These are phyloP conservation scores for Hexactinellida sp. DNA, from an alignment of 37 sponge, comb jelly and placozoan genomes.

Conservation along the genomic window DNA sequence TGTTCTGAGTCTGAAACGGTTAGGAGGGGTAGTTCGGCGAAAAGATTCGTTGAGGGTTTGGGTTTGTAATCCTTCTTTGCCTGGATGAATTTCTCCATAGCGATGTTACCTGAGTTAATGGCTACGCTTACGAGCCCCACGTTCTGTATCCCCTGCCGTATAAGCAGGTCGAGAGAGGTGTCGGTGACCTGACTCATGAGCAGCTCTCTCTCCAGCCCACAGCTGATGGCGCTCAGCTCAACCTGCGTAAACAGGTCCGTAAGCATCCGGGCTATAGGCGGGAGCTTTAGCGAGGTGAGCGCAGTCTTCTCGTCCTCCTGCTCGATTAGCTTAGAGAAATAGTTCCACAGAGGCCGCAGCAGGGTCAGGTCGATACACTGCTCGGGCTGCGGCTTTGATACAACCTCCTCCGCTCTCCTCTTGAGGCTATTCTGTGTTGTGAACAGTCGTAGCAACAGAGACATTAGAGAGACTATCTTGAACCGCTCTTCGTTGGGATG, in stretches of 20 bases:
- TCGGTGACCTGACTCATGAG: background rate
- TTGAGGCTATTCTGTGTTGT: background rate
- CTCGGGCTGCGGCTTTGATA: background rate
- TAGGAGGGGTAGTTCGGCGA: background rate
- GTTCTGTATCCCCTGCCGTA: background rate
- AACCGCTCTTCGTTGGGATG: constrained; percentile 1
- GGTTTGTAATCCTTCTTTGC: background rate
- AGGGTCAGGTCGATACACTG: background rate
- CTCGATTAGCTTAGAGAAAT: background rate
- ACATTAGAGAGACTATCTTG: background rate
- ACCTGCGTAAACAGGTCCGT: constrained; percentile 9
- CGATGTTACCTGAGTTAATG: background rate
- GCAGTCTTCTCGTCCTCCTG: background rate
- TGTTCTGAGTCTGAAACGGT: background rate
- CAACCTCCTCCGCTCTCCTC: background rate
- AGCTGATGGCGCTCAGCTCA: background rate
- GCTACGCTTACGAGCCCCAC: background rate
- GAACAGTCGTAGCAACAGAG: background rate
- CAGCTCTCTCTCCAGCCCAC: background rate
- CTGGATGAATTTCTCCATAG: background rate
- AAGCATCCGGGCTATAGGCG: background rate
- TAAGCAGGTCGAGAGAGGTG: background rate
- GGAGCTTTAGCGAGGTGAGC: background rate
- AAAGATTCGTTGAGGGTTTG: background rate
- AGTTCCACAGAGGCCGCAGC: background rate